Evolutionary conservation across 2,113 vertebrate genomes (phyloP), one percentile per base, ranked within the genome.

Genomic region (Natator depressus): DNA sequence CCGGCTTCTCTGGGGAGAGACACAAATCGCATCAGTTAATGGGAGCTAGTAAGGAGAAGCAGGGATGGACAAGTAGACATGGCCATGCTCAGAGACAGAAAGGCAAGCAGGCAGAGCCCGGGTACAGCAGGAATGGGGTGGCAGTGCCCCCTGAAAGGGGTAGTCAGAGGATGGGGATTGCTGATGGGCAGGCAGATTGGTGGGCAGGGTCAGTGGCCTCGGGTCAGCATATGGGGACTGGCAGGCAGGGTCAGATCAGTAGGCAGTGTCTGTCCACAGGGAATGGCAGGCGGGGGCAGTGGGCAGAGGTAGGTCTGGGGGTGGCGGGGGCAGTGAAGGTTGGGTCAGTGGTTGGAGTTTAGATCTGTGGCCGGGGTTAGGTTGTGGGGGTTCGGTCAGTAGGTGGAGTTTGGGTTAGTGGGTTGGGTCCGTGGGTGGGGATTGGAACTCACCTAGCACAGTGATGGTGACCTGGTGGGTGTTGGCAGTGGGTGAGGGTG

Each of bases 1-100:
- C 98, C 0, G 99, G 99, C 1, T 97, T 98, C 69, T 98, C 99
- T 99, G 5, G 92, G 46, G 72, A 93, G 38, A 79, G 35, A 81
- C 38, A 17, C 1, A 0, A 19, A 90, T 62, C 81, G 13, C 0
- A 0, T 2, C 27, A 4, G 51, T 17, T 0, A 31, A 19, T 17
- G 47, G 10, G 29, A 27, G 65, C 75, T 55, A 88, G 53, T 62
- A 11, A 5, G 55, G 82, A 27, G 8, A 2, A 35, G n/a, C 87
- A 50, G 84, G n/a, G 7, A 8, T 38, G 62, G 82, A 81, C 50
- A n/a, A 2, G 9, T 19, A 5, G n/a, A 38, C 90, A 69, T 19
- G 84, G 72, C 35, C 53, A 50, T 47, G 49, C 16, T 88, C 91
- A 51, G 8, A n/a, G 5, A 20, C 2, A 1, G 10, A 55, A 12